These are phyloP conservation scores for Macaria liturata DNA, from an alignment of 2,888 invertebrate genomes.

Conservation along the genomic window DNA sequence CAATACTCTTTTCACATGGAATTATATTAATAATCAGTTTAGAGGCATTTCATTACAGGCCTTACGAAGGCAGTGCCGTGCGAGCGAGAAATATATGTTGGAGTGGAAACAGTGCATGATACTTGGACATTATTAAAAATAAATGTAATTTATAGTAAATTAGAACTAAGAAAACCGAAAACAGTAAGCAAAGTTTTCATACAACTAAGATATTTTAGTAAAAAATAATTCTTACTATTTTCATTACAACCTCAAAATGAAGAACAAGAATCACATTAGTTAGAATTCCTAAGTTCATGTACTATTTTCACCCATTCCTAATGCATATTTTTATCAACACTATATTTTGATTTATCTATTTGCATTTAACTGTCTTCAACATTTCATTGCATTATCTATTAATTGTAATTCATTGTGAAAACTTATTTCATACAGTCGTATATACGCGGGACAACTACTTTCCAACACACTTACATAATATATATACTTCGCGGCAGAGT, in stretches of 20 bases:
- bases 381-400: conserved; percentile 26
- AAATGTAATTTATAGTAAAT: no score
- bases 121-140: no score
- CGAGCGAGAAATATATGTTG: neutral
- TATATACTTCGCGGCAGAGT: no score
- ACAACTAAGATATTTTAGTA: no score
- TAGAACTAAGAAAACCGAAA: no score
- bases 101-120: no score
- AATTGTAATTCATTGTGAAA: conserved; percentile 30
- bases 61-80: conserved; percentile 14
- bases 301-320: conserved; percentile 1
- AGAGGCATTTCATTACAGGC: conserved; percentile 7
- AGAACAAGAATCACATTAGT: no score
- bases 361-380: conserved; percentile 3
- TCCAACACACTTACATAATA: conserved; percentile 15
- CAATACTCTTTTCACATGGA: conserved; percentile 23
- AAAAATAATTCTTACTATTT: no score
- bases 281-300: neutral
- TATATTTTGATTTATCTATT: conserved; percentile 13
- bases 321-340: neutral
- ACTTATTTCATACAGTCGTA: conserved; percentile 24
- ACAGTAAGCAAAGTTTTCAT: no score
- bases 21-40: conserved; percentile 20
- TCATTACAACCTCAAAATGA: no score
- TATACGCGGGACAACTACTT: conserved; percentile 8